Conservation (phyloP, 2,113 vertebrate genomes). For the Ranitomeya variabilis region DNA sequence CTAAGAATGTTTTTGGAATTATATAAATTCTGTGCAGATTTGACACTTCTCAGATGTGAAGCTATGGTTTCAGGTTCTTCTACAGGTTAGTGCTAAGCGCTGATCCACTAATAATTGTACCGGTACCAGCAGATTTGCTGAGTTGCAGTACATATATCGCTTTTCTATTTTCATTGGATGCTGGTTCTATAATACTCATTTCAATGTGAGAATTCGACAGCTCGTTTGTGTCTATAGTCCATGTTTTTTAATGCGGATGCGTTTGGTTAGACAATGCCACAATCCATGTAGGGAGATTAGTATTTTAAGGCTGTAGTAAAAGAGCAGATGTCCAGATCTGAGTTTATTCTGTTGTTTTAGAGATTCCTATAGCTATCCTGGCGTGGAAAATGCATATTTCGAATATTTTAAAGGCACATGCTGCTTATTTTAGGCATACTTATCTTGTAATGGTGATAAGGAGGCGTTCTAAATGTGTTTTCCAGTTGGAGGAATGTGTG, state of each 20-base stretch:
- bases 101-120: neutral
- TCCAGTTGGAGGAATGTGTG: conserved; percentile 23
- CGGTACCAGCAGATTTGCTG: neutral
- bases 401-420: conserved; percentile 31
- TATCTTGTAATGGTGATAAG: conserved; percentile 49
- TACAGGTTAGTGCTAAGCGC: neutral
- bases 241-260: neutral
- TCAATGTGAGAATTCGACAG: neutral
- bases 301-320: conserved; percentile 11
- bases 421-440: conserved; percentile 37
- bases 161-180: neutral
- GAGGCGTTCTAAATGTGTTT: neutral
- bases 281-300: conserved; percentile 3
- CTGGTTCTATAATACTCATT: neutral
- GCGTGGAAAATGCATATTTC: conserved; percentile 9
- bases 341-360: conserved; percentile 29
- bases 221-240: neutral
- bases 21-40: neutral
- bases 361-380: conserved; percentile 15
- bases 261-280: neutral
- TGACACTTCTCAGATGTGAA: no score
- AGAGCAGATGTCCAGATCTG: conserved; percentile 22
- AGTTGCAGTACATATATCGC: neutral
- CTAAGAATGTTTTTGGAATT: no score
- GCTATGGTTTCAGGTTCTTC: no score